Percentiles rank a stretch among this genome's conserved stretches.
These are phyloP conservation scores for Phacellophora camtschatica DNA, from an alignment of 30 jellyfish, hydroid and myxozoan species.

Conservation along the genomic window DNA sequence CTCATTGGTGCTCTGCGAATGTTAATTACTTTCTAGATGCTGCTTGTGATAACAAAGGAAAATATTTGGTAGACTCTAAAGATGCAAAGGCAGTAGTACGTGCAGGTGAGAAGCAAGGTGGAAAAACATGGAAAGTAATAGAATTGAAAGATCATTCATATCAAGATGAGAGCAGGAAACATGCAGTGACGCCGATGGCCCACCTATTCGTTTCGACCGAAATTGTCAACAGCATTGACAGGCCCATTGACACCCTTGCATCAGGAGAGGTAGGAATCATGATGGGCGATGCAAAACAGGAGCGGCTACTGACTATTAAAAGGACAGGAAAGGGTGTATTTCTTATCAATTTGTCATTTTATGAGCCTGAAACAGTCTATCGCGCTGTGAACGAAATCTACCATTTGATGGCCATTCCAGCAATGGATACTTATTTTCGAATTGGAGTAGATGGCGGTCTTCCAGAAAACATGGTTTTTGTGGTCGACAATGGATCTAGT, in stretches of 20 bases:
- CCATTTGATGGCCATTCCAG: not conserved
- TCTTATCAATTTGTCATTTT: not conserved
- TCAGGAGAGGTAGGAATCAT: not conserved
- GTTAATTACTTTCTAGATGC: not conserved
- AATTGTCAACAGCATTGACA: not conserved
- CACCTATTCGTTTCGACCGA: not conserved
- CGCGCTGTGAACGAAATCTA: not conserved
- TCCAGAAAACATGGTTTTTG: not conserved
- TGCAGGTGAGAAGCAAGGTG: not conserved
- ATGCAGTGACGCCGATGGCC: conserved; percentile 2
- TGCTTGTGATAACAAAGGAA: not conserved
- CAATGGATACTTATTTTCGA: not conserved
- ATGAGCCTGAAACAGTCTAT: not conserved
- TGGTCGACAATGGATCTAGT: conserved; percentile 13
- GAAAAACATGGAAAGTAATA: not conserved
- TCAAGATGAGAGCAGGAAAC: conserved; percentile 1
- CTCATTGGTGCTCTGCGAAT: conserved; percentile 6
- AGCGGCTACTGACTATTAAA: not conserved
- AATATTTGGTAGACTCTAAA: not conserved
- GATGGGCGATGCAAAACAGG: not conserved
- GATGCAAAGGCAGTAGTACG: not conserved
- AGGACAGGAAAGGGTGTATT: not conserved
- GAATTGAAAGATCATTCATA: not conserved
- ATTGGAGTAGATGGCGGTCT: not conserved
- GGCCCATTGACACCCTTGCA: not conserved